Evolutionary conservation across 2,888 invertebrate genomes (phyloP).

Genomic region (Cheilosia grossa): DNA sequence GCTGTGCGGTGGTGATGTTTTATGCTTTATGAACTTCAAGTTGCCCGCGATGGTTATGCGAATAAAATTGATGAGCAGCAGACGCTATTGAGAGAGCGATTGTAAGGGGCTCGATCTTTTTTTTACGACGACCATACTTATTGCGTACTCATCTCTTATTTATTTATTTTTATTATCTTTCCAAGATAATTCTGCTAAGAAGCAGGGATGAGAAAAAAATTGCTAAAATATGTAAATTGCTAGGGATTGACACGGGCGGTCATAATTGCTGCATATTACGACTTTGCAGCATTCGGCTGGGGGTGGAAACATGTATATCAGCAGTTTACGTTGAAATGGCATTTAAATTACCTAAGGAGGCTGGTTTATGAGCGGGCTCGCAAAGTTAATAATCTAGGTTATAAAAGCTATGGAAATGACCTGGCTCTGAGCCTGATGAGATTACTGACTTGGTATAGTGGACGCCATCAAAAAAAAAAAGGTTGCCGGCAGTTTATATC

Average conservation of each 20-base stretch:
- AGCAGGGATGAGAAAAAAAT: slow-evolving; percentile 19
- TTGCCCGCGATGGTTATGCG: slow-evolving; percentile 50
- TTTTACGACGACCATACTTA: slow-evolving; percentile 51
- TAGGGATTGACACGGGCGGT: slow-evolving; percentile 62
- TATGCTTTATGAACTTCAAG: slow-evolving; percentile 70
- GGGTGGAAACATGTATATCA: background rate
- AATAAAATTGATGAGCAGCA: slow-evolving; percentile 71
- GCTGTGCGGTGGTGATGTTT: slow-evolving; percentile 41
- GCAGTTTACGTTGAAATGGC: slow-evolving; percentile 5
- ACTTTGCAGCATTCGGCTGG: slow-evolving; percentile 24
- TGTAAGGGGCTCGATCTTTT: slow-evolving; percentile 16
- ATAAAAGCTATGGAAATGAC: background rate
- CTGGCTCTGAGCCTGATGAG: background rate
- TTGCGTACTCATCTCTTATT: slow-evolving; percentile 60
- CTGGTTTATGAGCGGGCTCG: background rate
- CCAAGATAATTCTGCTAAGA: slow-evolving; percentile 37
- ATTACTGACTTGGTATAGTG: too few relatives aligned
- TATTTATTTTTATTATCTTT: slow-evolving; percentile 49
- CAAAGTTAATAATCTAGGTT: background rate
- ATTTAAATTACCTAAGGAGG: slow-evolving; percentile 20
- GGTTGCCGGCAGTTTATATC: too few relatives aligned
- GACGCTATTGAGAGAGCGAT: slow-evolving; percentile 57
- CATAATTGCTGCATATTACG: slow-evolving; percentile 69
- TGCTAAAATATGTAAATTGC: slow-evolving; percentile 66
- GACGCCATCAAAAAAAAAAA: too few relatives aligned